Base-by-base conservation (phyloP, 2,113 vertebrate genomes). In the Albula glossodonta region DNA sequence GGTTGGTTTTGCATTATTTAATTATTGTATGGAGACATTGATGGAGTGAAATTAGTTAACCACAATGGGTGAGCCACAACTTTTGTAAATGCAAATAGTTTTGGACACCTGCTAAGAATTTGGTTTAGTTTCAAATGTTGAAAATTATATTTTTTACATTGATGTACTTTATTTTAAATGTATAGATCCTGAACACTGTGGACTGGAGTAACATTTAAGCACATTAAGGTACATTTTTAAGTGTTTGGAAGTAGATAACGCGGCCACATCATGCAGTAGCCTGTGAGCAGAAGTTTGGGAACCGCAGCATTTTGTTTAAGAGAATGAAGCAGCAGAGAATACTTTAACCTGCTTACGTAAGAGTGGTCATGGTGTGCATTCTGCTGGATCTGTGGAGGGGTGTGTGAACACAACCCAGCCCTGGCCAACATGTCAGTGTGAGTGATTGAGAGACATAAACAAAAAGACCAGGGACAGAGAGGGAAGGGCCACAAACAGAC, bases 381-480 rank as follows among this genome's bases (percentile, higher is more conserved):
- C 3, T 19, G 60, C 60, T 19, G 17, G 60, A 66, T 66, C 22
- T 19, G 7, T 22, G 57, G 7, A 6, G 8, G 57, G 8, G 17
- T 12, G 12, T 13, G 60, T 7, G 19, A 19, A 19, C 60, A 66
- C 17, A 41, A 41, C 17, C 17, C 17, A 12, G 53, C 53, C 53
- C 7, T 12, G 53, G 53, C 17, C 60, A 66, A 22, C 60, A 22
- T 4, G 78, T 79, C 22, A 15, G 50, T 15, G 49, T 50, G 2
- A 15, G 48, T 22, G 10, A 49, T 25, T 5, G 4, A 50, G 48
- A 50, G 78, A 57, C 6, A 85, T 22, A 78, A 60, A 48, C 78
- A 56, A 31, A 19, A 70, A 56, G 3, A 51, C 86, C 50, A 41
- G 60, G 31, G 74, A 88, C 51, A 78, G 12, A 52, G 83, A 84